Evolutionary conservation across 2,113 vertebrate species (phyloP).

Genomic region (Festucalex cinctus): DNA sequence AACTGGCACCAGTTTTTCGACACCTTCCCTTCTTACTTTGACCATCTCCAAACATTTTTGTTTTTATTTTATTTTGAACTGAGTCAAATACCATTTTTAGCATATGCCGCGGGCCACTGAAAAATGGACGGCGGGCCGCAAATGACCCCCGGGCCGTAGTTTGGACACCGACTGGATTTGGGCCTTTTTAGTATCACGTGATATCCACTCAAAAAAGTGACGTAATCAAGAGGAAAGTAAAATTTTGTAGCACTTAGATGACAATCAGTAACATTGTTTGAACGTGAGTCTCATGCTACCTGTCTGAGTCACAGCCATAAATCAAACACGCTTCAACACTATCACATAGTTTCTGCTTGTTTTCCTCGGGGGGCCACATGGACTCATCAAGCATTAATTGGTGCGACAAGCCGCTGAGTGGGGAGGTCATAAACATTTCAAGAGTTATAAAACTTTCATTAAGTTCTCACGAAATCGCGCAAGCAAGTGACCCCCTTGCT

Average conservation of each 20-base stretch:
- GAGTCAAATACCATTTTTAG: too few relatives aligned
- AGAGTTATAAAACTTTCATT: constrained; percentile 85
- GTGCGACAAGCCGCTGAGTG: constrained; percentile 75
- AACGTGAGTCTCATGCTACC: background rate
- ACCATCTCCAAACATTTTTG: too few relatives aligned
- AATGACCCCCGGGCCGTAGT: too few relatives aligned
- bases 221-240: constrained; percentile 43
- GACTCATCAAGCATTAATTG: constrained; percentile 67
- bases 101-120: too few relatives aligned
- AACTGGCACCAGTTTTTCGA: too few relatives aligned
- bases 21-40: too few relatives aligned
- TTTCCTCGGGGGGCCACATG: constrained; percentile 35
- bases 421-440: constrained; percentile 83
- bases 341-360: background rate
- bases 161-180: too few relatives aligned
- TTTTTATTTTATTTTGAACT: too few relatives aligned
- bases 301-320: background rate
- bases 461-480: constrained; percentile 83
- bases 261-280: background rate
- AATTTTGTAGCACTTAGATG: constrained; percentile 21
- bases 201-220: constrained; percentile 35
- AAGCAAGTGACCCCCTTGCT: constrained; percentile 72
- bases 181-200: too few relatives aligned
- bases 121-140: too few relatives aligned
- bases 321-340: constrained; percentile 1